A percentile compares a stretch with the other conserved stretches of the same genome.
These are phyloP conservation scores for Spheniscus humboldti DNA, from an alignment of 2,797 vertebrate genomes.

Conservation along the genomic window DNA sequence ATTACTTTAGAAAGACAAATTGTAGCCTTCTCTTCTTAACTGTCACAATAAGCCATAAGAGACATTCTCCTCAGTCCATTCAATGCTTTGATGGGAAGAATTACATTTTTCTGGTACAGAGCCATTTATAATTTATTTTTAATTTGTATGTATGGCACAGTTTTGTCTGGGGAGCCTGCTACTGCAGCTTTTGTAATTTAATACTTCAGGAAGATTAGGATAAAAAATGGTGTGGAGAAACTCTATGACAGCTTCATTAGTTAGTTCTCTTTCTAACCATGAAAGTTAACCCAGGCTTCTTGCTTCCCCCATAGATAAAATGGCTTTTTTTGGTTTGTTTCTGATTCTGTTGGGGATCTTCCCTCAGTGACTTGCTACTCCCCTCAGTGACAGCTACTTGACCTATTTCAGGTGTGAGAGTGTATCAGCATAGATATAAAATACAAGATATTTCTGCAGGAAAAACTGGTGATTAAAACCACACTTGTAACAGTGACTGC, in stretches of 20 bases:
- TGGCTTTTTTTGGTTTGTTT: neutral
- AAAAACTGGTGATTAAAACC: neutral
- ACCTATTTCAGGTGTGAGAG: neutral
- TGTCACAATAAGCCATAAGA: slow-evolving; percentile 19
- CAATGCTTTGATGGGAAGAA: slow-evolving; percentile 24
- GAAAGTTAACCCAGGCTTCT: neutral
- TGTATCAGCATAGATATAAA: neutral
- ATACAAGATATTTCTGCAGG: neutral
- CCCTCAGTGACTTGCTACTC: neutral
- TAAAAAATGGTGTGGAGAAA: slow-evolving; percentile 25
- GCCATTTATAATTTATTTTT: slow-evolving; percentile 36
- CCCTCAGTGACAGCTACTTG: neutral
- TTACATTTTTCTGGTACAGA: neutral
- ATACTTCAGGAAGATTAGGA: slow-evolving; percentile 21
- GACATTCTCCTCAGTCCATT: slow-evolving; percentile 18
- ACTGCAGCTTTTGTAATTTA: neutral
- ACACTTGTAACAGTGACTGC: neutral
- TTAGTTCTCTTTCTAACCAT: neutral
- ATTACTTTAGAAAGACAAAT: slow-evolving; percentile 49
- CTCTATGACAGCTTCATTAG: neutral
- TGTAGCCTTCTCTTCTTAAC: neutral
- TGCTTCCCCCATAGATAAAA: neutral
- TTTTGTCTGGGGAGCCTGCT: neutral
- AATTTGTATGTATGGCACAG: neutral
- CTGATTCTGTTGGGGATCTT: neutral